Conservation (phyloP, 2,888 invertebrate genomes). For the Melieria picta region DNA sequence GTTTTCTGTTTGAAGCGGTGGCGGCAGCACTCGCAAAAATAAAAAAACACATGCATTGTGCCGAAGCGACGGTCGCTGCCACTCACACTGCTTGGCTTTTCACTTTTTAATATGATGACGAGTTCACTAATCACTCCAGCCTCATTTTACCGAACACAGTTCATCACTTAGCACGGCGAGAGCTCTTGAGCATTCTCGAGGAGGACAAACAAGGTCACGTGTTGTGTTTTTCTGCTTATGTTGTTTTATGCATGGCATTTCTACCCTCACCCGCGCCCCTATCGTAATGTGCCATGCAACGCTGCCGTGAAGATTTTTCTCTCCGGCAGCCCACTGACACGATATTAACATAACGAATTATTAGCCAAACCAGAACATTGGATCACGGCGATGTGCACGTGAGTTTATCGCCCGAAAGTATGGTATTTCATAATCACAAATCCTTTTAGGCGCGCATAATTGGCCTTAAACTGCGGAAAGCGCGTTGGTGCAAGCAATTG, state of each 20-base stretch:
- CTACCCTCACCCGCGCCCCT: no score
- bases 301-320: constrained; percentile 6
- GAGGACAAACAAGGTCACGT: constrained; percentile 65
- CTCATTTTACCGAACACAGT: constrained; percentile 51
- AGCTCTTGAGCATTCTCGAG: constrained; percentile 55
- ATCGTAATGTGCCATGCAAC: constrained; percentile 18
- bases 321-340: constrained; percentile 7
- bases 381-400: constrained; percentile 52
- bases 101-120: constrained; percentile 56
- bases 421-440: constrained; percentile 58
- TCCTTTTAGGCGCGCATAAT: constrained; percentile 56
- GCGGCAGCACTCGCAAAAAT: constrained; percentile 35
- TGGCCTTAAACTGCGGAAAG: constrained; percentile 48
- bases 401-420: constrained; percentile 45
- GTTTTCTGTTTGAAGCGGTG: constrained; percentile 29
- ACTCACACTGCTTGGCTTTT: constrained; percentile 61
- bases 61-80: constrained; percentile 57
- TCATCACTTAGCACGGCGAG: constrained; percentile 50
- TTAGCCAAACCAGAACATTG: constrained; percentile 60
- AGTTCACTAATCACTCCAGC: constrained; percentile 57
- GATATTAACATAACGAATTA: constrained; percentile 58
- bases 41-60: constrained; percentile 61
- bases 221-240: constrained; percentile 43
- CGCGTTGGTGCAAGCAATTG: constrained; percentile 29
- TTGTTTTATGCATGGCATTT: no score